These are phyloP conservation scores for Chironomus tentans DNA, from an alignment of 2,888 invertebrate species.

Conservation along the genomic window DNA sequence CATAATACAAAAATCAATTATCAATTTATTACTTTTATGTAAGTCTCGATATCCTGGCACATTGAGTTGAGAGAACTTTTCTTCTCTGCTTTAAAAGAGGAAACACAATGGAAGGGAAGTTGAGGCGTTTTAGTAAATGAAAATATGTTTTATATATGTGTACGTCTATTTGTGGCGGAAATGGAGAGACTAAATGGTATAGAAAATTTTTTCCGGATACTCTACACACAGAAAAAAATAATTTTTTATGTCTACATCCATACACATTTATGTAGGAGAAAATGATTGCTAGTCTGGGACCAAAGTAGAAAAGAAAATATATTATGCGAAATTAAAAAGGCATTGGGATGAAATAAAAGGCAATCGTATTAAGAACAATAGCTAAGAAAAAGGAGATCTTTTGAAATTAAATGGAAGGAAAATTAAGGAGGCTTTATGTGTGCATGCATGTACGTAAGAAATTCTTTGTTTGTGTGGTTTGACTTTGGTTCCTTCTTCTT, in stretches of 20 bases:
- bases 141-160: not conserved
- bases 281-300: not conserved
- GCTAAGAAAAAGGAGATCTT: not conserved
- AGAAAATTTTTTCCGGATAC: not conserved
- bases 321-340: slow-evolving; percentile 16
- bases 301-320: not conserved
- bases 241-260: not conserved
- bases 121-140: not conserved
- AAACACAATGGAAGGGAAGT: slow-evolving; percentile 4
- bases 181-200: not conserved
- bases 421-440: too few species aligned
- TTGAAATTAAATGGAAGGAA: too few species aligned
- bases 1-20: slow-evolving; percentile 23
- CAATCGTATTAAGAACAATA: not conserved
- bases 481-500: too few species aligned
- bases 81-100: not conserved
- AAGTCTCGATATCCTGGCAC: not conserved
- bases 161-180: not conserved
- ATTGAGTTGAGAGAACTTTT: not conserved
- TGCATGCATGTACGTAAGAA: too few species aligned
- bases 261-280: not conserved
- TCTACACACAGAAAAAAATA: too few species aligned
- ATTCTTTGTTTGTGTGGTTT: too few species aligned
- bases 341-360: not conserved
- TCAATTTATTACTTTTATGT: slow-evolving; percentile 12